Evolutionary conservation across 2,888 invertebrate species (phyloP), one percentile per base, ranked within the genome.

Genomic region (Apotomis capreana): DNA sequence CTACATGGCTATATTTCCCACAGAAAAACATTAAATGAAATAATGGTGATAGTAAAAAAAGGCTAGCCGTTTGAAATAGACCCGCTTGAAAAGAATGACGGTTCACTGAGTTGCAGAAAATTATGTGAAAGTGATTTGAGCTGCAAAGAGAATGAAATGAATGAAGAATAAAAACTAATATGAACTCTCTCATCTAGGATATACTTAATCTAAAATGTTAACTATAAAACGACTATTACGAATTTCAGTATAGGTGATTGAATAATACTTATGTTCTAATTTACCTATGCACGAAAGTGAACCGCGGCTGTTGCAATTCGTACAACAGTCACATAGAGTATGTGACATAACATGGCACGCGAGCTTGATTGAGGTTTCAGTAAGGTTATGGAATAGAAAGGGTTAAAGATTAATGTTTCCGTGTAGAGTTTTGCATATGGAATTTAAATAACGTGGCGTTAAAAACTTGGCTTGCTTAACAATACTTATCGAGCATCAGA

Each of bases 301-400:
- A 52, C 80, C 81, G 78, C 79, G 79, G 81, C 79, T 86, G 84
- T 86, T 86, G 86, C 85, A 87, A 86, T 86, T 84, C 79, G 81
- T 83, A 83, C 82, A 84, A 84, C 85, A 84, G 79, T 83, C 84
- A 82, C 79, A 80, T 80, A 79, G 82, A 82, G 82, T 85, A 84
- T 86, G 85, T 87, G 85, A 87, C 87, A 86, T 87, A 87, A 87
- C 85, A 84, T 83, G 78, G 79, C 81, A 81, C 79, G 81, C 80
- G 82, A 79, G 78, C 80, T 77, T 78, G 75, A 77, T 76, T 57
- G 78, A 80, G 78, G 81, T 80, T 81, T 80, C 80, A 82, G 83
- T 83, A 79, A 81, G 77, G 74, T 76, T 74, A 72, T 68, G 51
- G 71, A 62, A 62, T 58, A 62, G 61, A 62, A 67, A 71, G 57